A percentile compares a stretch with the other conserved stretches of the same genome.
Conservation (phyloP, 2,888 invertebrate species). For the Macrophya alboannulata region DNA sequence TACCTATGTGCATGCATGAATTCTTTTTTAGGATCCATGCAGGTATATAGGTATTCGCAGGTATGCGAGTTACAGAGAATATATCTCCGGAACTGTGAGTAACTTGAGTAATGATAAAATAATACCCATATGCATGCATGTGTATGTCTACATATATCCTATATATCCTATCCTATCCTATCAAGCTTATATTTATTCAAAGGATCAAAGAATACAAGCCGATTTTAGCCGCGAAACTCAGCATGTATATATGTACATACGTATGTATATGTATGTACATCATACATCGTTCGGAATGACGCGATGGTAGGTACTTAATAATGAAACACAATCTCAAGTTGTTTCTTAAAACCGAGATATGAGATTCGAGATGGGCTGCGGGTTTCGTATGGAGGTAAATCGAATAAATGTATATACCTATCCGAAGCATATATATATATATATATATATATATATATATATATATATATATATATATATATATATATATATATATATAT, state of each 20-base stretch:
- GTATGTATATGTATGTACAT: not conserved
- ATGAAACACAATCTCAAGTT: constrained; percentile 38
- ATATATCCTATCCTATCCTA: not conserved
- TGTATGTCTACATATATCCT: not conserved
- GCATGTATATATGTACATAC: not conserved
- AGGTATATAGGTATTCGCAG: too few species aligned
- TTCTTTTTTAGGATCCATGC: too few species aligned
- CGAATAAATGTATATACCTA: not conserved
- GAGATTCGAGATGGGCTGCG: not conserved
- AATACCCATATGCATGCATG: not conserved
- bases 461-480: too few species aligned
- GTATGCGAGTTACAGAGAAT: too few species aligned
- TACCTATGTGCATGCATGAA: too few species aligned
- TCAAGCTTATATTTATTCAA: not conserved
- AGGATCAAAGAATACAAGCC: constrained; percentile 52
- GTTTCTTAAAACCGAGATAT: constrained; percentile 39
- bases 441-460: not conserved
- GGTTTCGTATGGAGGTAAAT: not conserved
- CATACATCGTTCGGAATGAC: not conserved
- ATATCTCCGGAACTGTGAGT: not conserved
- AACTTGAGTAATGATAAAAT: constrained; percentile 1
- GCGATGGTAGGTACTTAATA: constrained; percentile 19
- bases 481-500: not conserved
- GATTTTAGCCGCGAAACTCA: constrained; percentile 16
- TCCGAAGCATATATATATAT: not conserved